Conservation (phyloP, 2,797 vertebrate species). For the Tragopan temminckii region DNA sequence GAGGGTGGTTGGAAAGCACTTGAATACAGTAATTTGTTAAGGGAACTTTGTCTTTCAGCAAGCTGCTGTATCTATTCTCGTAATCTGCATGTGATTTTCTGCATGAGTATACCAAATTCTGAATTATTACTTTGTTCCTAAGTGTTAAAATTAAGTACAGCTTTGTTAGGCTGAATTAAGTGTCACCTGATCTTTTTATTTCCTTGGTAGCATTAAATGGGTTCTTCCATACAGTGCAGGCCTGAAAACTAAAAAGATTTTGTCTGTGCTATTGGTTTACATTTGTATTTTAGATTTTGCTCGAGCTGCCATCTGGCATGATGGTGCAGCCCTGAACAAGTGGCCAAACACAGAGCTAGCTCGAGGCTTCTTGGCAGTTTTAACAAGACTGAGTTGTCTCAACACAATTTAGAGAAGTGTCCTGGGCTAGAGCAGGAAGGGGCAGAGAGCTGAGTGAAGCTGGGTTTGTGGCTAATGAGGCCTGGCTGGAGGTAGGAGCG, state of each 20-base stretch:
- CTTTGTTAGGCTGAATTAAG: background rate
- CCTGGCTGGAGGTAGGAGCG: background rate
- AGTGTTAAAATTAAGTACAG: background rate
- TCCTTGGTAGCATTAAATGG: background rate
- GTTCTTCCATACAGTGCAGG: background rate
- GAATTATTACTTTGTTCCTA: background rate
- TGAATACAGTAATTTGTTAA: background rate
- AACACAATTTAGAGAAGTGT: background rate
- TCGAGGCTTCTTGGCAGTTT: background rate
- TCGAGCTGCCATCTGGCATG: background rate
- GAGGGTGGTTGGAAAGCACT: background rate
- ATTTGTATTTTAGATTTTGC: background rate
- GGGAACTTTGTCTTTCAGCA: background rate
- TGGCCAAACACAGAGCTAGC: fast-evolving
- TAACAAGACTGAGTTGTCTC: background rate
- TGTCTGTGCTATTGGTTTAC: background rate
- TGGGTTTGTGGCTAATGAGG: background rate
- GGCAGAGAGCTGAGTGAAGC: background rate
- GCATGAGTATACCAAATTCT: background rate
- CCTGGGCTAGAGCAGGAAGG: background rate
- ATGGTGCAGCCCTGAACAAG: background rate
- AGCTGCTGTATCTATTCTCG: background rate
- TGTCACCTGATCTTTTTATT: background rate
- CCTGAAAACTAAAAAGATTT: background rate
- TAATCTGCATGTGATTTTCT: background rate